phyloP scores from a whole-genome alignment of 2,797 vertebrate species.

The Trachops cirrhosus region DNA sequence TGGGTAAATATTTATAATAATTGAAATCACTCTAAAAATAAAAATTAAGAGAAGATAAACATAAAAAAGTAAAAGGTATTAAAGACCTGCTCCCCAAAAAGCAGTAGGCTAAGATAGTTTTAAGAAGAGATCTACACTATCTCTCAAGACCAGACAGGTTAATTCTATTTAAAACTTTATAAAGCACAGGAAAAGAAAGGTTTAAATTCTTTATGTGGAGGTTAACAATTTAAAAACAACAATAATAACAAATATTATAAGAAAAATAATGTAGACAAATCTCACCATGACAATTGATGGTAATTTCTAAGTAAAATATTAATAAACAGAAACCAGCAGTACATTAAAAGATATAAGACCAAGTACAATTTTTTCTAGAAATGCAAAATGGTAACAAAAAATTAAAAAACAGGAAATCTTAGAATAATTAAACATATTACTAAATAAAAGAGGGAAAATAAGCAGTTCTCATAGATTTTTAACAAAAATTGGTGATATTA shows the following conservation, averaged over 20 bases:
- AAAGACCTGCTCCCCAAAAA: neutral
- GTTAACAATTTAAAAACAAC: neutral
- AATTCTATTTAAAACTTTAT: neutral
- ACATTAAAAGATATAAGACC: neutral
- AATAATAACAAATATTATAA: neutral
- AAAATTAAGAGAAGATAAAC: neutral
- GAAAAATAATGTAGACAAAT: neutral
- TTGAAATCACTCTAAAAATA: neutral
- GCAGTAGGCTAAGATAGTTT: neutral
- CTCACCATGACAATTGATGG: neutral
- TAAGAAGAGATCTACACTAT: neutral
- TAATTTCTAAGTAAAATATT: neutral
- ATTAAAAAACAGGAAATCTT: neutral
- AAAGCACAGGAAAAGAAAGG: neutral
- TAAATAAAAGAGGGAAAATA: neutral
- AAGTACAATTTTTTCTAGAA: neutral
- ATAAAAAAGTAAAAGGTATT: neutral
- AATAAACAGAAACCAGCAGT: neutral
- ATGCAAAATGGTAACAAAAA: neutral
- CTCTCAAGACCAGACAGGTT: neutral
- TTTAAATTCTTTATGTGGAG: neutral
- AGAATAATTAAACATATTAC: neutral
- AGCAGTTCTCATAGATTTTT: neutral
- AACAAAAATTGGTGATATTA: neutral
- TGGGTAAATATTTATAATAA: neutral